Conservation (phyloP, 2,888 invertebrate genomes). For the Matsumyia berberina region DNA sequence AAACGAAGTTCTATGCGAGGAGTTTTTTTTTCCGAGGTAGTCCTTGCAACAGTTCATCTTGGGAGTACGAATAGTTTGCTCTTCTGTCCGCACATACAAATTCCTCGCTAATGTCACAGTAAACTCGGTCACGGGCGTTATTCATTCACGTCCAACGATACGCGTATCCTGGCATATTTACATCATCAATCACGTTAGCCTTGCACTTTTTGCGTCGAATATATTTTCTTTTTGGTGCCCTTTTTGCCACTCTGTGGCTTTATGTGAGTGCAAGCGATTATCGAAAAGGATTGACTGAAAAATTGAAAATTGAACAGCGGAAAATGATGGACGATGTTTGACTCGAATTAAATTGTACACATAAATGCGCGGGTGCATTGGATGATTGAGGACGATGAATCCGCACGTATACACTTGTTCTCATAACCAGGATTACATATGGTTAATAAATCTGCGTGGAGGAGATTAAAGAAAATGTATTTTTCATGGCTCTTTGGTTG, state of each 20-base stretch:
- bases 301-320: constrained; percentile 74
- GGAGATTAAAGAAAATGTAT: constrained; percentile 25
- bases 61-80: not conserved
- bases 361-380: constrained; percentile 14
- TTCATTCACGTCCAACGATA: constrained; percentile 58
- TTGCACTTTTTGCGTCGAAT: constrained; percentile 36
- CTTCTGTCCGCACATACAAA: not conserved
- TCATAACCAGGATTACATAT: constrained; percentile 47
- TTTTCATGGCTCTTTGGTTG: no score
- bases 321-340: constrained; percentile 74
- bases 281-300: constrained; percentile 74
- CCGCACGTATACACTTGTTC: constrained; percentile 3
- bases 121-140: constrained; percentile 67
- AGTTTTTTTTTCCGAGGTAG: constrained; percentile 16
- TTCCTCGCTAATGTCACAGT: constrained; percentile 48
- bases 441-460: constrained; percentile 51
- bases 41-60: constrained; percentile 15
- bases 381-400: constrained; percentile 1
- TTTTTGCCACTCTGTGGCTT: constrained; percentile 18
- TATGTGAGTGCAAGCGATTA: constrained; percentile 69
- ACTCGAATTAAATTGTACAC: constrained; percentile 50
- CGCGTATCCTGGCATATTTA: constrained; percentile 73
- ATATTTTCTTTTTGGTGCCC: constrained; percentile 17
- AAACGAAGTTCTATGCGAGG: constrained; percentile 59
- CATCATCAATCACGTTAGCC: constrained; percentile 75